Conservation (phyloP, 2,797 vertebrate species). For the Saguinus oedipus region DNA sequence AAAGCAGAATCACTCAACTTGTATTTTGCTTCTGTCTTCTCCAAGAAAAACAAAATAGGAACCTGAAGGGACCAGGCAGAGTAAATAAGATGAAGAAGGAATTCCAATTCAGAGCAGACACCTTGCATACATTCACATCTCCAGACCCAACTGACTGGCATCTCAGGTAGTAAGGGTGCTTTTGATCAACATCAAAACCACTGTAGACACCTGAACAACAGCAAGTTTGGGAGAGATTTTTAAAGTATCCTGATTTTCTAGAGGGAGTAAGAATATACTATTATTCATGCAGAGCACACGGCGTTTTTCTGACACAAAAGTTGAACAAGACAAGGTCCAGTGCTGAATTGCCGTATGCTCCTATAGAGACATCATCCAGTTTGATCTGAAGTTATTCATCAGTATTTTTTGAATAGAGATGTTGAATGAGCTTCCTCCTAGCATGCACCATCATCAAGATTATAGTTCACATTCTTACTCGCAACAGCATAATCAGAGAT, state of each 20-base stretch:
- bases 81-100: background rate
- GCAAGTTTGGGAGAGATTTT: background rate
- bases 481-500: background rate
- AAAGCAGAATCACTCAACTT: constrained; percentile 12
- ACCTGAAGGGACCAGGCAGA: background rate
- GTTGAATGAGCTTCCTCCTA: background rate
- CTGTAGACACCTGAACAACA: background rate
- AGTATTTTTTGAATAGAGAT: background rate
- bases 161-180: background rate
- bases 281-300: background rate
- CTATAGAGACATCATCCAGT: background rate
- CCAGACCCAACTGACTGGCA: background rate
- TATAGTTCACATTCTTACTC: background rate
- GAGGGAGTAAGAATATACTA: background rate
- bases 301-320: background rate
- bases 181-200: background rate
- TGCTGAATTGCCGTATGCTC: background rate
- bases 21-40: constrained; percentile 27
- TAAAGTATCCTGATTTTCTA: background rate
- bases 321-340: background rate
- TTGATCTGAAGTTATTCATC: background rate
- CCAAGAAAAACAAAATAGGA: constrained; percentile 41
- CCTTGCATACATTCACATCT: background rate
- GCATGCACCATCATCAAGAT: background rate
- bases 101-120: background rate